Evolutionary conservation across 2,797 vertebrate genomes (phyloP).

Genomic region (Crocodylus rhombifer): DNA sequence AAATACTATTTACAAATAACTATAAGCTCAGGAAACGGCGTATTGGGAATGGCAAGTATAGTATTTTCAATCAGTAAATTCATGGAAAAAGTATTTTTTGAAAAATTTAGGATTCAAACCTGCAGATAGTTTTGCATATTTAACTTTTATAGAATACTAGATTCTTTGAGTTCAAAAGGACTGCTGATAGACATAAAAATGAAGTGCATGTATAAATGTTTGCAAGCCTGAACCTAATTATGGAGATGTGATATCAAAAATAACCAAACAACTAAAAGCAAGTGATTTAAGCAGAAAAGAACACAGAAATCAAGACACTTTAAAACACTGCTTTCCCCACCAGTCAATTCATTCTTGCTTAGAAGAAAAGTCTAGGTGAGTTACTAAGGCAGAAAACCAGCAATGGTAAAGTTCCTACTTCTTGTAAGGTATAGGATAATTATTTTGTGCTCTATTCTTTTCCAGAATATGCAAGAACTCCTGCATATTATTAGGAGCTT

Average conservation of each 20-base stretch:
- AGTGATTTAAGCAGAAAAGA: accelerated
- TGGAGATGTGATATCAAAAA: not conserved
- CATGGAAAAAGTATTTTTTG: not conserved
- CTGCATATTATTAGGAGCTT: not conserved
- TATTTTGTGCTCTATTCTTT: not conserved
- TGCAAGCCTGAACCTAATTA: not conserved
- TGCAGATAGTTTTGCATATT: not conserved
- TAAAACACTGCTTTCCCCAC: not conserved
- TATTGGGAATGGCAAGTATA: not conserved
- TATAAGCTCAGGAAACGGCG: not conserved
- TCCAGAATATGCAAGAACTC: not conserved
- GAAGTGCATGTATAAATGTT: not conserved
- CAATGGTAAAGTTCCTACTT: not conserved
- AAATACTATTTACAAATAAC: not conserved
- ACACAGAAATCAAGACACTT: not conserved
- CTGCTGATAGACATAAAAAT: not conserved
- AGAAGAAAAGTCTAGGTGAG: not conserved
- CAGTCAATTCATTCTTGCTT: not conserved
- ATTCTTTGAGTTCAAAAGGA: not conserved
- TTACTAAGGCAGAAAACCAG: not conserved
- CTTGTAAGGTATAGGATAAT: not conserved
- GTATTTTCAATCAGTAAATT: not conserved
- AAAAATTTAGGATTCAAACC: not conserved
- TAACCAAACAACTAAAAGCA: not conserved
- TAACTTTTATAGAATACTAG: not conserved